Conservation (phyloP, 2,113 vertebrate genomes). For the Symphodus melops region DNA sequence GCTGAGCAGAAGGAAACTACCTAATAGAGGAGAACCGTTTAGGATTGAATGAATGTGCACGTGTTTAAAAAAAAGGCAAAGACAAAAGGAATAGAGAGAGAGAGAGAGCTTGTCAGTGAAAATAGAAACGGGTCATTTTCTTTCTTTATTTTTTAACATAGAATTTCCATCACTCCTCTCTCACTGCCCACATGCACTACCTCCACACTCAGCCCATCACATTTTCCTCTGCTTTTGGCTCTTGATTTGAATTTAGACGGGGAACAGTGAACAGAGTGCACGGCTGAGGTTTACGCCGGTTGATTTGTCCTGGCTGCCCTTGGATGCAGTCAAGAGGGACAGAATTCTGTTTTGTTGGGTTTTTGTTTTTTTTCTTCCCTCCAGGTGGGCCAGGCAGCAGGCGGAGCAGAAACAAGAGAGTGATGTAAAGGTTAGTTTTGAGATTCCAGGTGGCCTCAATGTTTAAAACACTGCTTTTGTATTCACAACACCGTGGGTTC, state of each 20-base stretch:
- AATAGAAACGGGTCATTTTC: slow-evolving; percentile 30
- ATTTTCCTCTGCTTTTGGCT: slow-evolving; percentile 59
- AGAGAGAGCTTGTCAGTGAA: not conserved
- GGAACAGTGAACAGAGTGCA: slow-evolving; percentile 56
- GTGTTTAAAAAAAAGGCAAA: not conserved
- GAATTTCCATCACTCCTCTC: not conserved
- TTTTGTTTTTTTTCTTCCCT: slow-evolving; percentile 3
- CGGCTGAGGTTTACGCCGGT: slow-evolving; percentile 63
- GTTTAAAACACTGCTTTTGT: slow-evolving; percentile 11
- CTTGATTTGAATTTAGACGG: slow-evolving; percentile 78
- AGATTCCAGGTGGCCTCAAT: not conserved
- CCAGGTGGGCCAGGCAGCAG: slow-evolving; percentile 23
- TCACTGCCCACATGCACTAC: not conserved
- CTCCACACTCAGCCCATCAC: slow-evolving; percentile 22
- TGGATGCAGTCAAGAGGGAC: slow-evolving; percentile 58
- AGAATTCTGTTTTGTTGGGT: slow-evolving; percentile 37
- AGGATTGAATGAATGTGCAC: not conserved
- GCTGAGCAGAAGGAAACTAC: slow-evolving; percentile 14
- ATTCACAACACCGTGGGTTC: not conserved
- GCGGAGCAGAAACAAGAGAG: slow-evolving; percentile 24
- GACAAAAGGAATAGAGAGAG: not conserved
- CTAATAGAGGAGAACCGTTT: slow-evolving; percentile 22
- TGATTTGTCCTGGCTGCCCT: slow-evolving; percentile 76
- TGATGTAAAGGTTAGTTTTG: slow-evolving; percentile 19
- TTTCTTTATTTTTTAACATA: slow-evolving; percentile 21